Conservation (phyloP, 1,140 invertebrate species). For the Anadara kagoshimensis region DNA sequence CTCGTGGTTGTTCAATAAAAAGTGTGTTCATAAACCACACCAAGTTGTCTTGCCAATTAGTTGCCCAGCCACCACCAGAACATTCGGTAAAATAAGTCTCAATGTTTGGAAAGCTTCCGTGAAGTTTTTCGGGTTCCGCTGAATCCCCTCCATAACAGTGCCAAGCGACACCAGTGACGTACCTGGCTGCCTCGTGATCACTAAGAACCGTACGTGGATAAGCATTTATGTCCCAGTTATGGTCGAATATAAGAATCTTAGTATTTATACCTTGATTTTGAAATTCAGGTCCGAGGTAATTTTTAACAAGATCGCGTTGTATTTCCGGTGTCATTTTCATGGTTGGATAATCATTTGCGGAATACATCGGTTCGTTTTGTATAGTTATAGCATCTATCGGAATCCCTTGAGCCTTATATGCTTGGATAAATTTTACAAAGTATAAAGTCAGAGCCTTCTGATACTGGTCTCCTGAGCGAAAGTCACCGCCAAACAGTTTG, state of each 20-base stretch:
- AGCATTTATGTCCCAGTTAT: slow-evolving; percentile 45
- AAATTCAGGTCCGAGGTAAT: slow-evolving; percentile 50
- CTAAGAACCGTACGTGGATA: slow-evolving; percentile 45
- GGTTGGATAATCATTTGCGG: slow-evolving; percentile 40
- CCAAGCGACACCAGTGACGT: slow-evolving; percentile 49
- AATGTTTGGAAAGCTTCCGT: slow-evolving; percentile 38
- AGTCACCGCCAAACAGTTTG: slow-evolving; percentile 41
- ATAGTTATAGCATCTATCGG: slow-evolving; percentile 45
- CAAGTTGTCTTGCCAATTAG: slow-evolving; percentile 35
- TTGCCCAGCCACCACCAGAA: slow-evolving; percentile 42
- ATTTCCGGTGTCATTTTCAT: slow-evolving; percentile 22
- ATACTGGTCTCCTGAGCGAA: slow-evolving; percentile 33
- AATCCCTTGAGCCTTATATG: slow-evolving; percentile 46
- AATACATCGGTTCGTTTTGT: slow-evolving; percentile 54
- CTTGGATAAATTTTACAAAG: slow-evolving; percentile 53
- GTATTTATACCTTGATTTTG: slow-evolving; percentile 42
- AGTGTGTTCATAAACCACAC: slow-evolving; percentile 39
- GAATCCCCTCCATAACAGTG: slow-evolving; percentile 54
- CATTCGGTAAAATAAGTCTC: slow-evolving; percentile 53
- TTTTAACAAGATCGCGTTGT: slow-evolving; percentile 40
- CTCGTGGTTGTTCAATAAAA: slow-evolving; percentile 48
- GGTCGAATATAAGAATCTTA: slow-evolving; percentile 52
- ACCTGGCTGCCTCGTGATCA: slow-evolving; percentile 43
- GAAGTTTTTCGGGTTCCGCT: slow-evolving; percentile 33
- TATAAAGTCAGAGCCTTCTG: slow-evolving; percentile 43